These are phyloP conservation scores for Trissolcus brochymenae DNA, from an alignment of 2,888 invertebrate species.

Conservation along the genomic window DNA sequence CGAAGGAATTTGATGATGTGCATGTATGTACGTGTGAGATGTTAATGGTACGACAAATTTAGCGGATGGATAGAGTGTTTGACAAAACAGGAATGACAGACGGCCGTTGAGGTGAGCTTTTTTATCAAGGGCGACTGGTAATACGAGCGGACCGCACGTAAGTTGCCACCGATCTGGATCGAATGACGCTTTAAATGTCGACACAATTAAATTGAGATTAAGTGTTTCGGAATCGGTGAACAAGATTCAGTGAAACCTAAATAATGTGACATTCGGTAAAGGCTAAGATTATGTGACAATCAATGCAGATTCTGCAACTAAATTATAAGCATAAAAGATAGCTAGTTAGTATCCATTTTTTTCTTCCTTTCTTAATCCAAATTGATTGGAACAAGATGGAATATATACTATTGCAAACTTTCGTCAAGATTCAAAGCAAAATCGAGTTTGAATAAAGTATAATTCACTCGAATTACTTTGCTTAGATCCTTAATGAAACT, in stretches of 20 bases:
- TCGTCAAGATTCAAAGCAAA: too few relatives aligned
- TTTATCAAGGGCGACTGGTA: conserved; percentile 49
- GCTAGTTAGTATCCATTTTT: too few relatives aligned
- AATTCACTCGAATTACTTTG: conserved; percentile 34
- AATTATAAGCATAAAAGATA: too few relatives aligned
- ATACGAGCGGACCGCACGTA: conserved; percentile 37
- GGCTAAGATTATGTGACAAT: not conserved
- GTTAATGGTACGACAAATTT: conserved; percentile 5
- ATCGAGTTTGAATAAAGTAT: not conserved
- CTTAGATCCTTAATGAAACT: conserved; percentile 23
- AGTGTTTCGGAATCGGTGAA: conserved; percentile 61
- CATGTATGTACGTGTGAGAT: not conserved
- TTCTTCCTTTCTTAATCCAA: not conserved
- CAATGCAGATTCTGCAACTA: too few relatives aligned
- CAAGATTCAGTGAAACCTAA: conserved; percentile 46
- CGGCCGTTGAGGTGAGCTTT: conserved; percentile 23
- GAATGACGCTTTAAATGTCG: conserved; percentile 65
- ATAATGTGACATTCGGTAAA: conserved; percentile 45
- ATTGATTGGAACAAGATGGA: too few relatives aligned
- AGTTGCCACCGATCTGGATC: conserved; percentile 66
- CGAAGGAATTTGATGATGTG: too few relatives aligned
- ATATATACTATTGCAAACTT: too few relatives aligned
- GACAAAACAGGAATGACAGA: conserved; percentile 31
- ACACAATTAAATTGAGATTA: conserved; percentile 69
- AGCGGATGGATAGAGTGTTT: conserved; percentile 16